Evolutionary conservation across 2,797 vertebrate species (phyloP).

Genomic region (Alosa sapidissima): DNA sequence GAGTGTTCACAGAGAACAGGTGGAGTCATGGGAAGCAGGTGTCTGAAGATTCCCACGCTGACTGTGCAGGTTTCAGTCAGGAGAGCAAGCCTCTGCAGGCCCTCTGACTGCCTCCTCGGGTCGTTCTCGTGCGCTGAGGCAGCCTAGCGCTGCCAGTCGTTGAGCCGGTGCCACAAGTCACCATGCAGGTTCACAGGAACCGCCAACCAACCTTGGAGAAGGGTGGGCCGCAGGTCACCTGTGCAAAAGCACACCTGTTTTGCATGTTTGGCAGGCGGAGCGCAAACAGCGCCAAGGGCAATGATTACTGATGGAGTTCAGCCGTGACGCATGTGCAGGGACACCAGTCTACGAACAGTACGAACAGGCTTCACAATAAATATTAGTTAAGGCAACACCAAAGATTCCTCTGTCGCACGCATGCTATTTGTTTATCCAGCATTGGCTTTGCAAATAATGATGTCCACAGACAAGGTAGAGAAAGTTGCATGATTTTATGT

Average conservation of each 20-base stretch:
- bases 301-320: constrained; percentile 16
- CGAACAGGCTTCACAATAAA: neutral
- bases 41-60: constrained; percentile 92
- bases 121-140: constrained; percentile 43
- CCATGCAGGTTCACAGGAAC: neutral
- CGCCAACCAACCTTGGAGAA: constrained; percentile 41
- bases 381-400: neutral
- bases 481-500: no score
- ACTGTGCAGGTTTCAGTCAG: constrained; percentile 74
- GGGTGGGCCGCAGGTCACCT: constrained; percentile 17
- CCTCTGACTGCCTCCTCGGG: constrained; percentile 61
- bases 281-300: constrained; percentile 33
- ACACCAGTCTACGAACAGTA: neutral
- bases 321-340: neutral
- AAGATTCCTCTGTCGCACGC: no score
- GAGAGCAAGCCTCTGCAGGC: constrained; percentile 85
- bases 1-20: constrained; percentile 68
- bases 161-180: neutral
- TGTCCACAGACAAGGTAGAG: no score
- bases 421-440: no score
- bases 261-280: constrained; percentile 43
- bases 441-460: no score
- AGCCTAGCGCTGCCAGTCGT: neutral
- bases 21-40: constrained; percentile 95
- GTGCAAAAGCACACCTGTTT: constrained; percentile 56